Conservation (phyloP, 2,797 vertebrate species). For the Hybognathus amarus region DNA sequence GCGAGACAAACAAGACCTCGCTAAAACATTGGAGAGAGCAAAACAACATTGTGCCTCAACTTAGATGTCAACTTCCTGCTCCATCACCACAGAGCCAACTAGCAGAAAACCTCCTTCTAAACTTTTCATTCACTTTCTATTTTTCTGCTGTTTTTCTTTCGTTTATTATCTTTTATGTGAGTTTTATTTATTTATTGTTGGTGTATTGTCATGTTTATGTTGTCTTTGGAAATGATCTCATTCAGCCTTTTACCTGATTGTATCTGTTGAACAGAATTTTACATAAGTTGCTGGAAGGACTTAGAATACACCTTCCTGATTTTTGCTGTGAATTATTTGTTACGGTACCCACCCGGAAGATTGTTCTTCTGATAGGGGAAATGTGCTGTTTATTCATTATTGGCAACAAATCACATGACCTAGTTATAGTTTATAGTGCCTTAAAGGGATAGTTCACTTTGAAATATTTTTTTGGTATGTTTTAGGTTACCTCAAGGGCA, state of each 20-base stretch:
- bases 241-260: conserved; percentile 75
- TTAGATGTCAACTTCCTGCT: conserved; percentile 34
- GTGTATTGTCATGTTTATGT: conserved; percentile 65
- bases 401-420: conserved; percentile 1
- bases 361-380: conserved; percentile 37
- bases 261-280: conserved; percentile 84
- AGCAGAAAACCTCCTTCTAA: conserved; percentile 33
- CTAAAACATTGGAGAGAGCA: conserved; percentile 31
- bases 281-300: conserved; percentile 69
- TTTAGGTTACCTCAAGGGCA: too few relatives aligned
- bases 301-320: conserved; percentile 66
- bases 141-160: conserved; percentile 52
- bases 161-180: conserved; percentile 61
- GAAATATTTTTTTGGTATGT: too few relatives aligned
- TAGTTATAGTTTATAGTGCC: conserved; percentile 16
- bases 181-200: conserved; percentile 84
- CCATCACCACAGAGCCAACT: conserved; percentile 54
- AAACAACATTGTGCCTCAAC: conserved; percentile 31
- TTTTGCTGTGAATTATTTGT: conserved; percentile 81
- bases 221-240: conserved; percentile 74
- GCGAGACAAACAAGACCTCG: neutral
- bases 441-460: neutral
- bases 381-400: conserved; percentile 40
- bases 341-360: conserved; percentile 55
- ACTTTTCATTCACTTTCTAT: conserved; percentile 35